phyloP scores from a whole-genome alignment of 2,888 invertebrate species.

The Sinhomidia bicolor region DNA sequence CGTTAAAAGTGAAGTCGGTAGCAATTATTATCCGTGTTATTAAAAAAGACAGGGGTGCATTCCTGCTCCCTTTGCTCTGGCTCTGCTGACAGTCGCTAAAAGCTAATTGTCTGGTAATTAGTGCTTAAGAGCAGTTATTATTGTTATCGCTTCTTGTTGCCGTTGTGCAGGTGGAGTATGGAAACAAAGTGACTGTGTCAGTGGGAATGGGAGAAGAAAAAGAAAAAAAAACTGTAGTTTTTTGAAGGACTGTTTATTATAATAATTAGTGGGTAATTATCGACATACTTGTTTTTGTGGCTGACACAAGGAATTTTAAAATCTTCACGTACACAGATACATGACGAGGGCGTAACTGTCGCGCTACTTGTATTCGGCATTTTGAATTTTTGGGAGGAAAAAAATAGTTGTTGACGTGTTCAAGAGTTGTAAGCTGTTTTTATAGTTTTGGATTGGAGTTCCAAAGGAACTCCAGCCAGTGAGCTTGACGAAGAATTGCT shows the following conservation, averaged over 20 bases:
- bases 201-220: constrained; percentile 19
- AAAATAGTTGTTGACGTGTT: not conserved
- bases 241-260: constrained; percentile 30
- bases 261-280: not conserved
- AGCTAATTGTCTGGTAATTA: constrained; percentile 26
- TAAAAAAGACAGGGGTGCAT: not conserved
- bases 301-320: not conserved
- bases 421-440: not conserved
- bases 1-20: constrained; percentile 63
- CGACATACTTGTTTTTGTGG: not conserved
- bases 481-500: constrained; percentile 20
- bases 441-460: constrained; percentile 22
- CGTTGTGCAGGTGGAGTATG: constrained; percentile 33
- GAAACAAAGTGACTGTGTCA: constrained; percentile 49
- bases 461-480: constrained; percentile 41
- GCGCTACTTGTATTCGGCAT: not conserved
- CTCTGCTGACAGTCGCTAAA: constrained; percentile 2
- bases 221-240: not conserved
- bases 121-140: constrained; percentile 1
- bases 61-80: not conserved
- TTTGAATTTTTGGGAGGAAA: not conserved
- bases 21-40: no score
- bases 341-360: constrained; percentile 14
- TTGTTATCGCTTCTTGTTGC: constrained; percentile 17
- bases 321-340: not conserved